Percentiles rank a stretch among this genome's conserved stretches.
These are phyloP conservation scores for Daktulosphaira vitifoliae DNA, from an alignment of 1,140 invertebrate species.

Conservation along the genomic window DNA sequence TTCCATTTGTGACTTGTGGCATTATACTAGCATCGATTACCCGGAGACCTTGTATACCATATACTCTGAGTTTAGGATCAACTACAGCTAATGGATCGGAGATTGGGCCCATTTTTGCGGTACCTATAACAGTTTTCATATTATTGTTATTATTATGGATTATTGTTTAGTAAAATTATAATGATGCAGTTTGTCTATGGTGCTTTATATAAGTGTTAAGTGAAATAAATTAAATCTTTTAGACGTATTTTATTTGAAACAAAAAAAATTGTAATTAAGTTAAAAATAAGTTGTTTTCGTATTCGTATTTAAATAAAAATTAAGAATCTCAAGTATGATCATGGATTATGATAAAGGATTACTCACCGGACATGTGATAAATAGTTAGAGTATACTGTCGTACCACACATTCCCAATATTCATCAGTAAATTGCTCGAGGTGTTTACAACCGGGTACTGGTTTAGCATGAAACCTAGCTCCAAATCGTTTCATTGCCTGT, in stretches of 20 bases:
- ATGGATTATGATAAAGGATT: neutral
- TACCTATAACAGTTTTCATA: conserved; percentile 31
- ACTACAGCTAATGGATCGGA: conserved; percentile 71
- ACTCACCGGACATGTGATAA: conserved; percentile 66
- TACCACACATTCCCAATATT: conserved; percentile 40
- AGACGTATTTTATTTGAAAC: too few species aligned
- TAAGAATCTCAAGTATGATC: too few species aligned
- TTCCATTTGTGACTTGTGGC: conserved; percentile 71
- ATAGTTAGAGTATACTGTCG: conserved; percentile 75
- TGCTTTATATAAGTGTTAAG: too few species aligned
- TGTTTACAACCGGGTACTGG: conserved; percentile 71
- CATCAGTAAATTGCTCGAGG: conserved; percentile 45
- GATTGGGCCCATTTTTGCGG: conserved; percentile 67
- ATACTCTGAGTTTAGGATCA: conserved; percentile 65
- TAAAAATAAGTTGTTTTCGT: too few species aligned
- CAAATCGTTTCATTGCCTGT: conserved; percentile 51
- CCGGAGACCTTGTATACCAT: conserved; percentile 62
- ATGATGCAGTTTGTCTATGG: too few species aligned
- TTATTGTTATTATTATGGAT: too few species aligned
- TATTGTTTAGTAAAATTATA: too few species aligned
- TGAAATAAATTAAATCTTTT: too few species aligned
- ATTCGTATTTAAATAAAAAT: too few species aligned
- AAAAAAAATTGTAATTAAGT: too few species aligned
- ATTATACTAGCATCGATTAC: conserved; percentile 75
- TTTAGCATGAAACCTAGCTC: conserved; percentile 60